A percentile compares a stretch with the other conserved stretches of the same genome.
These are phyloP conservation scores for Drosophila imparisetae DNA, from an alignment of 2,888 invertebrate species.

Conservation along the genomic window DNA sequence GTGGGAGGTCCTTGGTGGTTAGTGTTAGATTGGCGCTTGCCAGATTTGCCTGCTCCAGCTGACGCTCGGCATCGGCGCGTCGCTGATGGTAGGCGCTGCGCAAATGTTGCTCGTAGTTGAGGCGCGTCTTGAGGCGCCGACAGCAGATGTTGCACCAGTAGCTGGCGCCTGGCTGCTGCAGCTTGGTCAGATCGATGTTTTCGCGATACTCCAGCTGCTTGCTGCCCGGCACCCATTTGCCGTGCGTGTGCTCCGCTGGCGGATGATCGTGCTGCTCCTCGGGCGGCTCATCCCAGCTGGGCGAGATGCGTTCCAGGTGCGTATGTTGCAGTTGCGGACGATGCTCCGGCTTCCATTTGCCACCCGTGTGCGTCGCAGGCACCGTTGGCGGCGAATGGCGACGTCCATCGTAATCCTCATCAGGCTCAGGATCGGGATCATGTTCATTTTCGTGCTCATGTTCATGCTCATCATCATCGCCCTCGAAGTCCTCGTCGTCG, in stretches of 20 bases:
- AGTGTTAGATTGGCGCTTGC: constrained; percentile 44
- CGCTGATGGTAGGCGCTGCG: constrained; percentile 90
- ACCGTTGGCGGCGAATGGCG: constrained; percentile 84
- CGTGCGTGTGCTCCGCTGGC: constrained; percentile 89
- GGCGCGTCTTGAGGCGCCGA: constrained; percentile 89
- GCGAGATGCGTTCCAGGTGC: constrained; percentile 76
- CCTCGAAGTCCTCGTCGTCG: constrained; percentile 85
- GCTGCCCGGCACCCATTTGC: constrained; percentile 92
- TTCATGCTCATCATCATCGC: constrained; percentile 58
- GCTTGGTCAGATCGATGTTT: constrained; percentile 80
- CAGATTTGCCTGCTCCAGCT: constrained; percentile 87
- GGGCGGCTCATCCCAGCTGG: constrained; percentile 87
- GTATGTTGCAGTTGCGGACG: constrained; percentile 78
- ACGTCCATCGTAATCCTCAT: constrained; percentile 57
- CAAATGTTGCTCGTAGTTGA: constrained; percentile 91
- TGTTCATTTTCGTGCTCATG: constrained; percentile 54
- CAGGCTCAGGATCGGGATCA: constrained; percentile 19
- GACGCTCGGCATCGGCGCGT: constrained; percentile 88
- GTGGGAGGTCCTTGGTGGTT: constrained; percentile 39
- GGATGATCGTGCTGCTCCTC: constrained; percentile 85
- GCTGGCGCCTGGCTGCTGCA: constrained; percentile 55
- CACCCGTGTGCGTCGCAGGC: constrained; percentile 87
- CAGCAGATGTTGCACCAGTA: constrained; percentile 94
- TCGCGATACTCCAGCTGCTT: constrained; percentile 86
- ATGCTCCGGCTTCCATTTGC: constrained; percentile 90